Conservation (phyloP, 2,113 vertebrate genomes). For the Perca fluviatilis region DNA sequence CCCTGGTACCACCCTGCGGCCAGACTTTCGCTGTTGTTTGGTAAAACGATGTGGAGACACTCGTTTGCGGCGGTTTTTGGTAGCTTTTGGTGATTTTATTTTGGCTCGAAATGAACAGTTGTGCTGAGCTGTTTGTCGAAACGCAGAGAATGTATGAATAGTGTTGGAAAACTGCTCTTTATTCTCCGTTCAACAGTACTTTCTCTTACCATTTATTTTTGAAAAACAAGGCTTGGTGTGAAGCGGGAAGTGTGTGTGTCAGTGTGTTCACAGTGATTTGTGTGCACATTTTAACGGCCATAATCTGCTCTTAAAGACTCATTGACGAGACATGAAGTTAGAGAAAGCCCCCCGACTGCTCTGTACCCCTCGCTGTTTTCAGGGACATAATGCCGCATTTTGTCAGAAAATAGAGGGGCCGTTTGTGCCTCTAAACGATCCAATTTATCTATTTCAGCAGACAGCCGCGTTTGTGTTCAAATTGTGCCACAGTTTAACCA, state of each 20-base stretch:
- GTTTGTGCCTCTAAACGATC: conserved; percentile 44
- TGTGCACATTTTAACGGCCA: neutral
- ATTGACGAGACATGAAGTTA: conserved; percentile 25
- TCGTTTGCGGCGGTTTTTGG: neutral
- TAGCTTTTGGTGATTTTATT: neutral
- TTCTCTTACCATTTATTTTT: neutral
- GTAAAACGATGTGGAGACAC: neutral
- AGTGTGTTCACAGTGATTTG: neutral
- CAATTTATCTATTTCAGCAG: conserved; percentile 33
- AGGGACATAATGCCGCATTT: conserved; percentile 53
- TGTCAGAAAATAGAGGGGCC: conserved; percentile 31
- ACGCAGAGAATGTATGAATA: neutral
- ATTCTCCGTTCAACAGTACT: neutral
- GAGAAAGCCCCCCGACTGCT: conserved; percentile 32
- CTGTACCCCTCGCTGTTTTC: conserved; percentile 32
- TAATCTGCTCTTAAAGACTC: conserved; percentile 35
- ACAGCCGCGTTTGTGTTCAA: conserved; percentile 33
- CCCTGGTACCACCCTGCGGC: neutral
- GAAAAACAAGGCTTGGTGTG: neutral
- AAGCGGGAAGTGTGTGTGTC: conserved; percentile 2
- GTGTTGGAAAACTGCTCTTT: neutral
- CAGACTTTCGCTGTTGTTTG: neutral
- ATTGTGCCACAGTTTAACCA: conserved; percentile 3
- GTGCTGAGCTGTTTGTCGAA: neutral
- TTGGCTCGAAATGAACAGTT: neutral